phyloP scores from a whole-genome alignment of 2,888 invertebrate species.

The Dysmachus trigonus region DNA sequence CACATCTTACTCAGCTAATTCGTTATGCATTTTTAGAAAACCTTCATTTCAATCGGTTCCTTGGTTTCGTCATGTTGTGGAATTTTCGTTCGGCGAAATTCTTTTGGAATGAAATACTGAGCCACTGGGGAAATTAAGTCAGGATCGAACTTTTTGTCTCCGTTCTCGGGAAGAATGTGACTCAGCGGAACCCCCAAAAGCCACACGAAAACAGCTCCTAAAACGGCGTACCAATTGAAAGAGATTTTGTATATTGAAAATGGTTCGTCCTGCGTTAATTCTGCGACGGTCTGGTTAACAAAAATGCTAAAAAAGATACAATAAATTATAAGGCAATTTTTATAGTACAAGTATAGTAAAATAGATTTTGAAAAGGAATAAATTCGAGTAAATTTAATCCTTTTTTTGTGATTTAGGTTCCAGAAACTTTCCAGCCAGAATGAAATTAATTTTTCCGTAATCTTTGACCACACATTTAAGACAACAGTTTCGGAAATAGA shows the following conservation, averaged over 20 bases:
- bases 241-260: constrained; percentile 68
- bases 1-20: not conserved
- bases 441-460: too few relatives aligned
- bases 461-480: too few relatives aligned
- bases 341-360: not conserved
- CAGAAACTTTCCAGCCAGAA: too few relatives aligned
- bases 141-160: constrained; percentile 56
- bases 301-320: not conserved
- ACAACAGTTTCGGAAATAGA: too few relatives aligned
- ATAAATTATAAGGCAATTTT: not conserved
- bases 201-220: constrained; percentile 67
- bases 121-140: constrained; percentile 58
- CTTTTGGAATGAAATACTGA: constrained; percentile 42
- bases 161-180: constrained; percentile 63
- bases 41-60: not conserved
- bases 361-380: too few relatives aligned
- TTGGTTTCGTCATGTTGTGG: constrained; percentile 30
- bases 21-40: not conserved
- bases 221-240: constrained; percentile 70
- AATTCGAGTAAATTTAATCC: too few relatives aligned
- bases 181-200: constrained; percentile 68
- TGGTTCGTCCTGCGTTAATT: constrained; percentile 50
- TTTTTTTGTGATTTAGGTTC: too few relatives aligned
- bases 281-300: constrained; percentile 50
- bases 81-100: constrained; percentile 22